Evolutionary conservation across 2,113 vertebrate species (phyloP).

Genomic region (Vimba vimba): DNA sequence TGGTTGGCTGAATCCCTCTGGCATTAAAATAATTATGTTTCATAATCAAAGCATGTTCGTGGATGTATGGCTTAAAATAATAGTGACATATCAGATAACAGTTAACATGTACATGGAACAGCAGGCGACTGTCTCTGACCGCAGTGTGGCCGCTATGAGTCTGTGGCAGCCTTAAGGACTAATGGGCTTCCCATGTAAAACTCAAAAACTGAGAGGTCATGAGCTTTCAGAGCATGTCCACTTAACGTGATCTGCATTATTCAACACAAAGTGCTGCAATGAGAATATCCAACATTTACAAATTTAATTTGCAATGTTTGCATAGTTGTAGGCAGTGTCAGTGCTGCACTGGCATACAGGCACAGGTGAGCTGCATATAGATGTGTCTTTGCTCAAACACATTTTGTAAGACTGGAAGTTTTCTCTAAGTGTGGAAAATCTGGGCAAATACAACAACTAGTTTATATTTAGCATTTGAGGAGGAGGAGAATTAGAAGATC

Average conservation of each 20-base stretch:
- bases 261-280: slow-evolving; percentile 17
- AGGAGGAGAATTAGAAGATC: not conserved
- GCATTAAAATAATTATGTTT: slow-evolving; percentile 3
- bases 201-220: slow-evolving; percentile 42
- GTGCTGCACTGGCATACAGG: slow-evolving; percentile 1
- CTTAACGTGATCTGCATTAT: slow-evolving; percentile 41
- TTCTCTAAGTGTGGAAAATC: not conserved
- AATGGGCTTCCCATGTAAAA: slow-evolving; percentile 32
- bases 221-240: slow-evolving; percentile 34
- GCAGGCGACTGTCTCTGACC: not conserved
- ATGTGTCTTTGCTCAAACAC: not conserved
- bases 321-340: not conserved
- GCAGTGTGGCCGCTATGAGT: slow-evolving; percentile 21
- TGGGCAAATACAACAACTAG: slow-evolving; percentile 8
- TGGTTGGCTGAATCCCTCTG: slow-evolving; percentile 4
- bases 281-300: slow-evolving; percentile 20
- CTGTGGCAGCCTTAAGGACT: not conserved
- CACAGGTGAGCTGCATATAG: not conserved
- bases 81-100: not conserved
- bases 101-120: not conserved
- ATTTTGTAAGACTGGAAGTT: slow-evolving; percentile 14
- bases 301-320: slow-evolving; percentile 17
- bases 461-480: not conserved
- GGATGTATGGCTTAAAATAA: not conserved
- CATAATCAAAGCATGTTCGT: not conserved